A percentile compares a stretch with the other conserved stretches of the same genome.
phyloP scores from a whole-genome alignment of 2,888 invertebrate genomes.

The Hedychridium roseum region DNA sequence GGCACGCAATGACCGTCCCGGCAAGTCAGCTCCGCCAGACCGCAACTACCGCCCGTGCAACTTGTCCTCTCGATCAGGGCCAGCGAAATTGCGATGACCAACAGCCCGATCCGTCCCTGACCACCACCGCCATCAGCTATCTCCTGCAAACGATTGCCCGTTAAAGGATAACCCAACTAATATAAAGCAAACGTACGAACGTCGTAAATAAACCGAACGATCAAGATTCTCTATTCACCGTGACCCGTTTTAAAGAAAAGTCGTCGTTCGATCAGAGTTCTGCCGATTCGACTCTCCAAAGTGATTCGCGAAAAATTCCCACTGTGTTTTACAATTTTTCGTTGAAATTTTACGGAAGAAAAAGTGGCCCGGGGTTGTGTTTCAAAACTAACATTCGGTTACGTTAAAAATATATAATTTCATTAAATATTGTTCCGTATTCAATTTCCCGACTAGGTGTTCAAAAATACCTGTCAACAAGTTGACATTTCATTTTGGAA shows the following conservation, averaged over 20 bases:
- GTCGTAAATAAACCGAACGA: neutral
- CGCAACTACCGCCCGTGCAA: conserved; percentile 67
- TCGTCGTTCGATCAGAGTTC: no score
- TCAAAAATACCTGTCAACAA: no score
- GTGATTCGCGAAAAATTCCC: neutral
- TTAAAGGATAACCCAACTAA: neutral
- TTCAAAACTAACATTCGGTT: no score
- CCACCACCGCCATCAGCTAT: conserved; percentile 55
- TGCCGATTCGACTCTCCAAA: neutral
- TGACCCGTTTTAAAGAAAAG: neutral
- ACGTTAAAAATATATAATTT: no score
- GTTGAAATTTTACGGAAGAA: no score
- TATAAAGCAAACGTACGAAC: neutral
- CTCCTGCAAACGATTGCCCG: conserved; percentile 37
- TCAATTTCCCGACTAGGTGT: no score
- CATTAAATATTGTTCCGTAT: no score
- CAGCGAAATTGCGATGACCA: conserved; percentile 18
- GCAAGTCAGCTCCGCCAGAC: conserved; percentile 81
- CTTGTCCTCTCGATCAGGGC: conserved; percentile 26
- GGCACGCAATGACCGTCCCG: conserved; percentile 80
- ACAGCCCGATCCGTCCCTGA: conserved; percentile 24
- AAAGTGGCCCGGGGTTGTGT: no score
- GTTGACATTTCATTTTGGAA: no score
- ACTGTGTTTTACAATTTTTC: no score
- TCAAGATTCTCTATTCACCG: neutral